Percentiles rank a stretch among this genome's conserved stretches.
Evolutionary conservation across 2,888 invertebrate species (phyloP).

Genomic region (Galeopsomyia nigrocyanea): DNA sequence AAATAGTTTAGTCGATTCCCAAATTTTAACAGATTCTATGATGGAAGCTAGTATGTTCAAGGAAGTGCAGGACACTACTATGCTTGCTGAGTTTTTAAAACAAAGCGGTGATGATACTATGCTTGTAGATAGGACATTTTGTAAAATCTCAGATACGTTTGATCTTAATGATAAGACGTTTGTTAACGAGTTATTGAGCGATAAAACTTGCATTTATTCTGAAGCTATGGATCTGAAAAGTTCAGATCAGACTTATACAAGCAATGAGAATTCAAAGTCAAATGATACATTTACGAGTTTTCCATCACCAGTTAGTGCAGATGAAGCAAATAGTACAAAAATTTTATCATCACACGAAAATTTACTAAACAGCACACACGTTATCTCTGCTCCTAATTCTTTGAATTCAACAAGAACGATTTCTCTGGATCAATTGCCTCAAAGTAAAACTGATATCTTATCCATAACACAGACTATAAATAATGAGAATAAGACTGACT

Average conservation of each 20-base stretch:
- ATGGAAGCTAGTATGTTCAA: slow-evolving; percentile 62
- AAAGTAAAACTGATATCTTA: slow-evolving; percentile 23
- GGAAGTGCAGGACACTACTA: slow-evolving; percentile 52
- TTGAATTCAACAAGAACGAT: slow-evolving; percentile 45
- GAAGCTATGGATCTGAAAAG: slow-evolving; percentile 6
- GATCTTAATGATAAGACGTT: slow-evolving; percentile 42
- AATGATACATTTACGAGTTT: slow-evolving; percentile 48
- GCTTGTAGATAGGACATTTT: slow-evolving; percentile 35
- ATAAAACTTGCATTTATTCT: slow-evolving; percentile 30
- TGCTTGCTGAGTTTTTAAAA: slow-evolving; percentile 44
- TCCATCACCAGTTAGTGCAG: slow-evolving; percentile 50
- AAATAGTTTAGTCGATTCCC: slow-evolving; percentile 56
- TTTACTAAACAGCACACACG: slow-evolving; percentile 15
- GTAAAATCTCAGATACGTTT: slow-evolving; percentile 18
- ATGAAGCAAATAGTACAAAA: slow-evolving; percentile 32
- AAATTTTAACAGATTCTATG: slow-evolving; percentile 62
- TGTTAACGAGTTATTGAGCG: slow-evolving; percentile 20
- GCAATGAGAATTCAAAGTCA: slow-evolving; percentile 20
- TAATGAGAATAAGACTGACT: slow-evolving; percentile 41
- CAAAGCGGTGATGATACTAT: slow-evolving; percentile 36
- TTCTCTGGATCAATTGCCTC: neutral
- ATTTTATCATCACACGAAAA: slow-evolving; percentile 35
- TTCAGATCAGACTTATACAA: slow-evolving; percentile 32
- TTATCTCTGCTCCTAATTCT: neutral
- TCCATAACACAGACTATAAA: slow-evolving; percentile 23